A percentile compares a stretch with the other conserved stretches of the same genome.
phyloP scores from a whole-genome alignment of 2,113 vertebrate genomes.

The Rana temporaria region DNA sequence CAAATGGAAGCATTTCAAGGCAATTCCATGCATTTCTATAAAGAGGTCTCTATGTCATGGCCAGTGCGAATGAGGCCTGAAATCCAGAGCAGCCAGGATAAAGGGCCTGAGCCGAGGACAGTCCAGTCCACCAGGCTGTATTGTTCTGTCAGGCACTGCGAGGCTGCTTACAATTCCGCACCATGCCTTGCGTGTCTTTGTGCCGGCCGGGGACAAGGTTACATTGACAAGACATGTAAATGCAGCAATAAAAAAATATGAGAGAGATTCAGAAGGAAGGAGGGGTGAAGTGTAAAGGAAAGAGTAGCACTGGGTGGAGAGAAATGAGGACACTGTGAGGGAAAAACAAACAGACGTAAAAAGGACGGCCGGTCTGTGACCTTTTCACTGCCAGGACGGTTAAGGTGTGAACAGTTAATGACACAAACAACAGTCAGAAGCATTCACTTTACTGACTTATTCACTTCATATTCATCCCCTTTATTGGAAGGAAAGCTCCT shows the following conservation, averaged over 20 bases:
- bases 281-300: neutral
- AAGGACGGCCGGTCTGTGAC: neutral
- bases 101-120: neutral
- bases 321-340: too few relatives aligned
- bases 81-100: too few relatives aligned
- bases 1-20: too few relatives aligned
- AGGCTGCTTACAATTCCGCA: constrained; percentile 6
- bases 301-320: too few relatives aligned
- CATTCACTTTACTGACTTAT: too few relatives aligned
- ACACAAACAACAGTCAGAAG: neutral
- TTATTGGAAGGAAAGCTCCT: too few relatives aligned
- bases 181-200: constrained; percentile 1
- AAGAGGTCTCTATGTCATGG: too few relatives aligned
- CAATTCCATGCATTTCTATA: too few relatives aligned
- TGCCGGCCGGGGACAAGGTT: constrained; percentile 12
- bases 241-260: neutral
- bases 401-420: neutral
- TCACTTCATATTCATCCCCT: too few relatives aligned
- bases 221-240: constrained; percentile 10
- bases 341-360: constrained; percentile 11
- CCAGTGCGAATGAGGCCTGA: too few relatives aligned
- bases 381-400: neutral
- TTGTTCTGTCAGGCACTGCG: neutral
- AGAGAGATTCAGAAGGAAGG: neutral
- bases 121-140: neutral